phyloP scores from a whole-genome alignment of 2,888 invertebrate species.

The Doris montereyensis region DNA sequence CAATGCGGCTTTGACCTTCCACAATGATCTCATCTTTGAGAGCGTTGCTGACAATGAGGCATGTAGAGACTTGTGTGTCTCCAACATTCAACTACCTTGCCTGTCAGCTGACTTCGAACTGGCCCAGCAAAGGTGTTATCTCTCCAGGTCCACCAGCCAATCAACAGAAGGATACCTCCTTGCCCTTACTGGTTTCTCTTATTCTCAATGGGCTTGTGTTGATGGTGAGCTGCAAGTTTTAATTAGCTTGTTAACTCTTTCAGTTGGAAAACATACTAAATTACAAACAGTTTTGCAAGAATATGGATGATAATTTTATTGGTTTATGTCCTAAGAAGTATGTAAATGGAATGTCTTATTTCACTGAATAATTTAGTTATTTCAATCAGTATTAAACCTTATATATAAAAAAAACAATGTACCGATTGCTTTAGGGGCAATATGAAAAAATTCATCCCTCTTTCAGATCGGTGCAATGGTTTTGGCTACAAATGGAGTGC shows the following conservation, averaged over 20 bases:
- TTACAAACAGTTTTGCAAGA: too few relatives aligned
- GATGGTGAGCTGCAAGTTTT: conserved; percentile 40
- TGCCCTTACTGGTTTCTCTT: conserved; percentile 39
- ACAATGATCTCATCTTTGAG: conserved; percentile 45
- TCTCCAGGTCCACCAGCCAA: conserved; percentile 44
- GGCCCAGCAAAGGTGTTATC: conserved; percentile 38
- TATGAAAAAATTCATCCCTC: background rate
- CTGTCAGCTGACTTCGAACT: conserved; percentile 49
- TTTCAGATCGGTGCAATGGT: conserved; percentile 40
- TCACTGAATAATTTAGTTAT: too few relatives aligned
- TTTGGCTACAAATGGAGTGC: conserved; percentile 27
- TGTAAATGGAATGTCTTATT: too few relatives aligned
- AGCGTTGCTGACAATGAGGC: conserved; percentile 34
- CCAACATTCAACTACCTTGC: conserved; percentile 47
- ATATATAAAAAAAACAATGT: too few relatives aligned
- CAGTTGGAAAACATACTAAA: too few relatives aligned
- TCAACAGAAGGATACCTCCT: conserved; percentile 47
- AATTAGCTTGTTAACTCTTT: too few relatives aligned
- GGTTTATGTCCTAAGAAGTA: too few relatives aligned
- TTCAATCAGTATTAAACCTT: too few relatives aligned
- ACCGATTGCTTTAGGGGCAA: too few relatives aligned
- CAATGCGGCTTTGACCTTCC: conserved; percentile 46
- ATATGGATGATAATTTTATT: too few relatives aligned
- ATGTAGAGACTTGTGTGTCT: conserved; percentile 46
- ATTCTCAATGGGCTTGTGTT: conserved; percentile 50